phyloP scores from a whole-genome alignment of 2,888 invertebrate species.

The Deilephila elpenor region DNA sequence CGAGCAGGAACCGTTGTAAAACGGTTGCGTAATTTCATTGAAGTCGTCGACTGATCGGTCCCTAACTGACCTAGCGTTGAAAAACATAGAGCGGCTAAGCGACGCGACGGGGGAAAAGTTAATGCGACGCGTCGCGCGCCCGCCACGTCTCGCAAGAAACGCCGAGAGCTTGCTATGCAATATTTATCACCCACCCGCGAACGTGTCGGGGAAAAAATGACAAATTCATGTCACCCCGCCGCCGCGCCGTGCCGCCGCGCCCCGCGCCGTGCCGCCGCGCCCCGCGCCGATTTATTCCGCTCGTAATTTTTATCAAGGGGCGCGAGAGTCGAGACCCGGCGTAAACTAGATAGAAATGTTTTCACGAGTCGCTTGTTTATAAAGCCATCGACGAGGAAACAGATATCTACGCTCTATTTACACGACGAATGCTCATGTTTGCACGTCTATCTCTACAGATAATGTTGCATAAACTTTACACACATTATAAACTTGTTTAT shows the following conservation, averaged over 20 bases:
- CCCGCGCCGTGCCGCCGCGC: slow-evolving; percentile 51
- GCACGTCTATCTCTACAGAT: slow-evolving; percentile 75
- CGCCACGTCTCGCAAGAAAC: slow-evolving; percentile 60
- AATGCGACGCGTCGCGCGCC: slow-evolving; percentile 58
- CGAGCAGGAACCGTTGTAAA: slow-evolving; percentile 73
- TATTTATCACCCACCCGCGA: slow-evolving; percentile 81
- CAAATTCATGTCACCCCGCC: slow-evolving; percentile 80
- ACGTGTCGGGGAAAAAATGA: slow-evolving; percentile 83
- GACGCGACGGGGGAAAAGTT: slow-evolving; percentile 65
- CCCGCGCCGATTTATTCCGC: slow-evolving; percentile 75
- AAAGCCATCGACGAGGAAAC: slow-evolving; percentile 79
- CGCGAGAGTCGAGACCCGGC: slow-evolving; percentile 59
- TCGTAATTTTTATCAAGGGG: slow-evolving; percentile 81
- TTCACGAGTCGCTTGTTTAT: slow-evolving; percentile 82
- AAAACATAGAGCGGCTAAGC: slow-evolving; percentile 74
- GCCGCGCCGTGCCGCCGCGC: slow-evolving; percentile 52
- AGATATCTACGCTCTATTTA: slow-evolving; percentile 77
- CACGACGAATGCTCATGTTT: slow-evolving; percentile 65
- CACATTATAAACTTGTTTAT: slow-evolving; percentile 63
- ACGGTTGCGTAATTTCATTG: slow-evolving; percentile 80
- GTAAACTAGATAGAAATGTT: slow-evolving; percentile 80
- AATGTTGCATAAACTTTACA: slow-evolving; percentile 75
- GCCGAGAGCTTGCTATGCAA: slow-evolving; percentile 77
- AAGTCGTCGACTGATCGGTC: slow-evolving; percentile 72
- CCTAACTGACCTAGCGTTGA: slow-evolving; percentile 73